These are phyloP conservation scores for Phortica magna DNA, from an alignment of 2,888 invertebrate genomes.

Conservation along the genomic window DNA sequence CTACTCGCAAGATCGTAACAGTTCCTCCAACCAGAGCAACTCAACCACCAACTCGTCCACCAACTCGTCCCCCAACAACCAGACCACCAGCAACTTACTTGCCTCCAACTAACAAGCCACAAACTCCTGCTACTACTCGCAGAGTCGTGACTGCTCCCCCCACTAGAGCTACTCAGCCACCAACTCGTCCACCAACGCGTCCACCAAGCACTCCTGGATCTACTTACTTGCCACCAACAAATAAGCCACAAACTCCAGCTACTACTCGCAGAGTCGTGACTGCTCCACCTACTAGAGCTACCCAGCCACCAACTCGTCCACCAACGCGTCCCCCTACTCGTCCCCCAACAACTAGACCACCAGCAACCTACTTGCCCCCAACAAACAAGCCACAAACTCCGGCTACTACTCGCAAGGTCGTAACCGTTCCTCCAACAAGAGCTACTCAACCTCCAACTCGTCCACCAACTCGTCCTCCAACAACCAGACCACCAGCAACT, in stretches of 20 bases:
- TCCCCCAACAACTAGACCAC: constrained; percentile 37
- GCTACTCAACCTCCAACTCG: constrained; percentile 41
- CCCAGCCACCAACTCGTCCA: constrained; percentile 52
- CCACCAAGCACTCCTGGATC: constrained; percentile 41
- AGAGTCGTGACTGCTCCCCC: constrained; percentile 25
- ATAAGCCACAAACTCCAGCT: constrained; percentile 53
- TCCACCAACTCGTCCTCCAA: constrained; percentile 50
- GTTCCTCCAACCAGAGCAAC: constrained; percentile 31
- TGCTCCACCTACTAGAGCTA: constrained; percentile 39
- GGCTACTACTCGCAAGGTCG: constrained; percentile 48
- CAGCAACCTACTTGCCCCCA: constrained; percentile 55
- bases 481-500: constrained; percentile 37
- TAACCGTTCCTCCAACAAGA: constrained; percentile 23
- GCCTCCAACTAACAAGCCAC: constrained; percentile 41
- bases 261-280: constrained; percentile 47
- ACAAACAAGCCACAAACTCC: constrained; percentile 55
- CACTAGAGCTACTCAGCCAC: constrained; percentile 45
- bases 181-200: constrained; percentile 47
- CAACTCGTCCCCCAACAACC: constrained; percentile 44
- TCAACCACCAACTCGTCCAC: constrained; percentile 49
- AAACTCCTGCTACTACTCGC: constrained; percentile 44
- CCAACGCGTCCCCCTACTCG: constrained; percentile 47
- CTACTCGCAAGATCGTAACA: constrained; percentile 43
- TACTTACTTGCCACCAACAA: constrained; percentile 53
- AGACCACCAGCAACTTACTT: constrained; percentile 41